These are phyloP conservation scores for Carduelis carduelis DNA, from an alignment of 2,797 vertebrate genomes.

Conservation along the genomic window DNA sequence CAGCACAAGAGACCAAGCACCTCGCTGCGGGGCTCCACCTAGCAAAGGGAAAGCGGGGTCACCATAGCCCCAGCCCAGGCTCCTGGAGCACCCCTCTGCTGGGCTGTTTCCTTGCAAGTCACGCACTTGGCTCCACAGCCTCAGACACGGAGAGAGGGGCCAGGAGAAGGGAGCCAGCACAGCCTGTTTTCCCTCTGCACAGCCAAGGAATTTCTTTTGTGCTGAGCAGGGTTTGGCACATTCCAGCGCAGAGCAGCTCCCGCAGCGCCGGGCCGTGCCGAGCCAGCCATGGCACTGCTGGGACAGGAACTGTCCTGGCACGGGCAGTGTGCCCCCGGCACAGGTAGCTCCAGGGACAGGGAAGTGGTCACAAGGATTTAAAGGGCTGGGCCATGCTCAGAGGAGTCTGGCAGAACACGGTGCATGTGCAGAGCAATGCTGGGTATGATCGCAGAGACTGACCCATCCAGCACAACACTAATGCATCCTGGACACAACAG, in stretches of 20 bases:
- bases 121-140: background rate
- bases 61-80: fast-evolving
- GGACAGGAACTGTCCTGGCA: background rate
- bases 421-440: background rate
- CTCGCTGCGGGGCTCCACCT: background rate
- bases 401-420: background rate
- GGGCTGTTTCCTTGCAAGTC: background rate
- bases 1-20: background rate
- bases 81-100: fast-evolving
- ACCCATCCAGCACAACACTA: background rate
- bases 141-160: background rate
- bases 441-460: fast-evolving
- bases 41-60: background rate
- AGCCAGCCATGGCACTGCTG: background rate
- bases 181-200: background rate
- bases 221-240: background rate
- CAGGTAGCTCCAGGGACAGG: background rate
- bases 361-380: background rate
- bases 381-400: background rate
- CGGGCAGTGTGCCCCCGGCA: background rate
- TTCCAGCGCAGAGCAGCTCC: background rate
- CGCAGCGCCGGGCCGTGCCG: fast-evolving
- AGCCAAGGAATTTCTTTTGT: constrained; percentile 31
- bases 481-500: background rate
- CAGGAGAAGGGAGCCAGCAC: constrained; percentile 14